Conservation (phyloP, 1,140 invertebrate species). For the Drosophila virilis region DNA sequence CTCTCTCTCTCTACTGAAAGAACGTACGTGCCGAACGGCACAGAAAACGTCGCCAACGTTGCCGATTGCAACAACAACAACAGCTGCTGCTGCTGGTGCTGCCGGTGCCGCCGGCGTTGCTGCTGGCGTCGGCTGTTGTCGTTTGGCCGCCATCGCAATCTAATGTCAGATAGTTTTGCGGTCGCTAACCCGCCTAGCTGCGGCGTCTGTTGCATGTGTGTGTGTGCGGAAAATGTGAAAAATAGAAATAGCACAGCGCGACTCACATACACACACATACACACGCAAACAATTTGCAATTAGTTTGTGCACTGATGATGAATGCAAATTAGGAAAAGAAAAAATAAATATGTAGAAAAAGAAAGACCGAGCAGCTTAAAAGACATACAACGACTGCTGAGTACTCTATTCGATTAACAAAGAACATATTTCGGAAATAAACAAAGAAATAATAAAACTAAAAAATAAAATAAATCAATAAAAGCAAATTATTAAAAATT, state of each 20-base stretch:
- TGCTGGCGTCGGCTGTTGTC: constrained; percentile 82
- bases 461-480: neutral
- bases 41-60: constrained; percentile 34
- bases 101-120: constrained; percentile 15
- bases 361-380: constrained; percentile 21
- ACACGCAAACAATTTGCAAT: constrained; percentile 60
- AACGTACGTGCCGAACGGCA: constrained; percentile 62
- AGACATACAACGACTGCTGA: neutral
- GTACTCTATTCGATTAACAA: constrained; percentile 1
- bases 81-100: constrained; percentile 15
- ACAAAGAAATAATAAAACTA: neutral
- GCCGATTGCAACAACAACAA: constrained; percentile 11
- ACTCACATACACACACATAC: constrained; percentile 42
- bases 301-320: constrained; percentile 73
- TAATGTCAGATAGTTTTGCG: constrained; percentile 85
- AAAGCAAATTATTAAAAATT: neutral
- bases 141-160: constrained; percentile 84
- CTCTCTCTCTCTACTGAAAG: neutral
- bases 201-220: constrained; percentile 12
- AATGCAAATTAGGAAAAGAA: constrained; percentile 77
- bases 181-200: constrained; percentile 81
- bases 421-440: neutral
- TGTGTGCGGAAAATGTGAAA: constrained; percentile 46
- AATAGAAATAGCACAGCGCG: constrained; percentile 64
- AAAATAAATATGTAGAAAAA: constrained; percentile 9